Base-by-base conservation (phyloP, 2,888 invertebrate species). In the Enchytraeus crypticus region DNA sequence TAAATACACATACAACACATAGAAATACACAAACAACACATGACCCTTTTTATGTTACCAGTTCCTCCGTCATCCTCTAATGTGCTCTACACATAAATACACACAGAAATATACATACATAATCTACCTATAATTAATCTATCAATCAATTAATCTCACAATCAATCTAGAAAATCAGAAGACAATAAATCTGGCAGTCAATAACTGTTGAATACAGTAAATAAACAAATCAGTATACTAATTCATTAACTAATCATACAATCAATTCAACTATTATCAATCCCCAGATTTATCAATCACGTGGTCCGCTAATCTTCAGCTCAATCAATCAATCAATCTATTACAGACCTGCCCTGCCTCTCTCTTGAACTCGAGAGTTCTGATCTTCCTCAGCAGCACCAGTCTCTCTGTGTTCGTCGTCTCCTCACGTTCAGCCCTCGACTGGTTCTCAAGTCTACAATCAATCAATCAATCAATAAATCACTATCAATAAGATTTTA, bases 371-470 rank as follows among this genome's bases (percentile, higher is more conserved):
- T 61, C 60, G 14, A 57, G 51, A 5, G 60, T 61, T 23, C 60
- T 21, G 29, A 61, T 61, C 51, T 61, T 61, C 30, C 60, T 30
- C 51, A 61, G 47, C 43, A 61, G 32, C 4, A 61, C 56, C 1
- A 61, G 43, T 43, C 60, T 27, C 23, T 61, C 60, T 0, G 60
- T 61, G 56, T 61, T 61, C 14, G 60, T 61, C n/a, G 60, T 61
- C 21, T 61, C 60, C 23, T 61, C 60, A 38, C 56, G 21, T 18
- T 61, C 56, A 5, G 60, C 57, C 23, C 60, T 47, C 26, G 46
- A 32, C 45, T 57, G 49, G 51, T 61, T 61, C 55, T 61, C 60
- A n/a, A 46, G 30, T 33, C 60, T 61, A 11, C 43, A 38, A 38
- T 38, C 43, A 38, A 38, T 21, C 47, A 47, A 47, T 21, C 47